phyloP scores from a whole-genome alignment of 2,888 invertebrate genomes.

The Cylindroiulus punctatus region DNA sequence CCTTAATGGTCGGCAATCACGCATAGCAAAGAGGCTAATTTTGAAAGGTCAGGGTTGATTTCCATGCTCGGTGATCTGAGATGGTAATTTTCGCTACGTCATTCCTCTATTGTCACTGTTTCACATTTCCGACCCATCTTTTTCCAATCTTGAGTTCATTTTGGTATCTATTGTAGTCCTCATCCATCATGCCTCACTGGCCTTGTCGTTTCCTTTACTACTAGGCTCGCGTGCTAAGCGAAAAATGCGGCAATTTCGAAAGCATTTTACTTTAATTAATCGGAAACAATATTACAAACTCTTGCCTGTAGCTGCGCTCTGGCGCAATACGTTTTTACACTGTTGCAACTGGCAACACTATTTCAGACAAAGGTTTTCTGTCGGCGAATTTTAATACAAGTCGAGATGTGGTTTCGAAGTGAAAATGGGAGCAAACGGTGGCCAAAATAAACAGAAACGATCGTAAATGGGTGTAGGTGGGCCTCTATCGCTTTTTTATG shows the following conservation, averaged over 20 bases:
- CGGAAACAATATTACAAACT: too few species aligned
- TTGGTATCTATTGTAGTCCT: too few species aligned
- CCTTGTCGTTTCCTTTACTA: too few species aligned
- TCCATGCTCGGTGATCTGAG: too few species aligned
- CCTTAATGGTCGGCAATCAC: conserved; percentile 22
- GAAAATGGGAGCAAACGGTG: background rate
- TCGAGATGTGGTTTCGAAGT: background rate
- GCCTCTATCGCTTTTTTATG: conserved; percentile 20
- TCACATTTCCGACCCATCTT: background rate
- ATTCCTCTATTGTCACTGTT: background rate
- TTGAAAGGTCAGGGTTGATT: background rate
- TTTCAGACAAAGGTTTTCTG: background rate
- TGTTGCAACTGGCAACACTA: too few species aligned
- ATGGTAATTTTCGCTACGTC: background rate
- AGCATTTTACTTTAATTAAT: too few species aligned
- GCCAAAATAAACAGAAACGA: background rate
- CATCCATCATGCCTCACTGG: too few species aligned
- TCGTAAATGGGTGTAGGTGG: background rate
- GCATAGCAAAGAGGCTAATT: background rate
- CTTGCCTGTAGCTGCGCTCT: too few species aligned
- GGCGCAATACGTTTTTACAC: too few species aligned
- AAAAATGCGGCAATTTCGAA: too few species aligned
- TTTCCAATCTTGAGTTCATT: too few species aligned
- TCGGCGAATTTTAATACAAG: background rate
- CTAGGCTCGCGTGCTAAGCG: too few species aligned